A percentile compares a stretch with the other conserved stretches of the same genome.
These are phyloP conservation scores for Rostratula benghalensis DNA, from an alignment of 2,113 vertebrate genomes.

Conservation along the genomic window DNA sequence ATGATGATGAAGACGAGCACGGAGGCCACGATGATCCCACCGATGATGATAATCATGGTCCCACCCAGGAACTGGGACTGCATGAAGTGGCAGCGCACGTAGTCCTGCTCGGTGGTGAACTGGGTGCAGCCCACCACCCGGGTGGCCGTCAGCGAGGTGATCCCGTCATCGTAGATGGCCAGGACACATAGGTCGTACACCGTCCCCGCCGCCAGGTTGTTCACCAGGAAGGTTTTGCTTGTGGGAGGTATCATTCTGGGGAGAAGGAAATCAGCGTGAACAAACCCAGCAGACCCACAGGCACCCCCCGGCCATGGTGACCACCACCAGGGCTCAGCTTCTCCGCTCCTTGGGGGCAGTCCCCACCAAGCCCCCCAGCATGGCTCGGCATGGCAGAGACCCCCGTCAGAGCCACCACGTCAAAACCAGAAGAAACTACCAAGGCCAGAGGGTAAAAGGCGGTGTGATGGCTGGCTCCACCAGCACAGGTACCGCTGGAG, in stretches of 20 bases:
- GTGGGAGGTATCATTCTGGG: conserved; percentile 97
- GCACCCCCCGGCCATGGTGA: not conserved
- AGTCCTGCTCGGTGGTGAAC: conserved; percentile 96
- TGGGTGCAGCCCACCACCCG: conserved; percentile 95
- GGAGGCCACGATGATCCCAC: conserved; percentile 96
- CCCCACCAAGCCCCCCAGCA: not conserved
- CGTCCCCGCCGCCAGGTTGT: conserved; percentile 94
- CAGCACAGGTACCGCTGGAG: not conserved
- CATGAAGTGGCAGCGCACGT: conserved; percentile 98
- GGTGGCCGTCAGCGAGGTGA: conserved; percentile 96
- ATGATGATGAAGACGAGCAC: conserved; percentile 99
- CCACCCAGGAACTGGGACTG: conserved; percentile 98
- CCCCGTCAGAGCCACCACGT: not conserved
- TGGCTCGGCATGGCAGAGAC: not conserved
- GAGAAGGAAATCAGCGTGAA: conserved; percentile 58
- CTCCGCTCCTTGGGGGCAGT: not conserved
- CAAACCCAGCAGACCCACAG: not conserved
- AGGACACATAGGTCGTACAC: conserved; percentile 94
- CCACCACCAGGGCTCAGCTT: fast-evolving
- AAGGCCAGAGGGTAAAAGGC: conserved; percentile 44
- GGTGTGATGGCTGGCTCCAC: not conserved
- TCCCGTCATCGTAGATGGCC: conserved; percentile 96
- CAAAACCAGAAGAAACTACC: not conserved
- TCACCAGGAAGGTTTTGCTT: conserved; percentile 97
- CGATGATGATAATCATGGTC: conserved; percentile 99